Percentiles rank a stretch among this genome's conserved stretches.
phyloP scores from a whole-genome alignment of 2,888 invertebrate genomes.

The Artemia sinica region DNA sequence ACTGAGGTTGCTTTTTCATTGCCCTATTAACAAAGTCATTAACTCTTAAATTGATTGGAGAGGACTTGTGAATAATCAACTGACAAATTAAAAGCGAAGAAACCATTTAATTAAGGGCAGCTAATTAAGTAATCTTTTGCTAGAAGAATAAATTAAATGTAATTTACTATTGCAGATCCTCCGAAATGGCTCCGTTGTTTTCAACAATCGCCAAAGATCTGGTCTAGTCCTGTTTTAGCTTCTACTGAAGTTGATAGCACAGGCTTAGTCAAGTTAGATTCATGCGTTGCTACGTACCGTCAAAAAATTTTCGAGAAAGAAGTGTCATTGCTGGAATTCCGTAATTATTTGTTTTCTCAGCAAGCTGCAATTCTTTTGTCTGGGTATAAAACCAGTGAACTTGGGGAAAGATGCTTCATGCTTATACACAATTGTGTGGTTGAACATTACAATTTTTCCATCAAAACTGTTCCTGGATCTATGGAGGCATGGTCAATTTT shows the following conservation, averaged over 20 bases:
- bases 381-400: conserved; percentile 18
- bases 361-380: conserved; percentile 59
- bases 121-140: too few species aligned
- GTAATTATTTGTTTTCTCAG: conserved; percentile 80
- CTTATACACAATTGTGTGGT: not conserved
- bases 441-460: not conserved
- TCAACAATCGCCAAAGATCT: conserved; percentile 55
- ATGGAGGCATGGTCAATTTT: not conserved
- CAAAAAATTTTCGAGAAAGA: conserved; percentile 26
- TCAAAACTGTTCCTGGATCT: conserved; percentile 11
- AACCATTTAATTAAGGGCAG: too few species aligned
- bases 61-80: too few species aligned
- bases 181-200: conserved; percentile 70
- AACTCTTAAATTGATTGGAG: too few species aligned
- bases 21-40: too few species aligned
- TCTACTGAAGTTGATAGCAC: conserved; percentile 22
- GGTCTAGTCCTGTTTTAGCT: conserved; percentile 56
- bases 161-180: conserved; percentile 40
- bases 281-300: conserved; percentile 24
- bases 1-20: too few species aligned
- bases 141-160: too few species aligned
- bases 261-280: conserved; percentile 17
- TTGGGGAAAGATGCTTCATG: not conserved
- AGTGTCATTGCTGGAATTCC: conserved; percentile 57
- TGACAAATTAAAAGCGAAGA: too few species aligned